Conservation (phyloP, 2,888 invertebrate genomes). For the Syrista parreyssii region DNA sequence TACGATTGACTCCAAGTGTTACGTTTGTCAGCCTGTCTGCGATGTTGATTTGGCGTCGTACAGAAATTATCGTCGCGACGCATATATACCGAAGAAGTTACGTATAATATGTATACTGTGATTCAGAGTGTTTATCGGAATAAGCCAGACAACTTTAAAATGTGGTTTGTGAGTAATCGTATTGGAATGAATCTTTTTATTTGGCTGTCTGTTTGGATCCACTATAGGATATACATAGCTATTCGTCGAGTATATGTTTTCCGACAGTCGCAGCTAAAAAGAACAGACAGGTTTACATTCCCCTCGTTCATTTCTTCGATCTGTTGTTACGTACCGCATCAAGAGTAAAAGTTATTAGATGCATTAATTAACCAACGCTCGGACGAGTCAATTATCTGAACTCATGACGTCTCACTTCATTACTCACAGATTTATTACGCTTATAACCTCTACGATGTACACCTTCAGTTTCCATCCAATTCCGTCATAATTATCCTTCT, state of each 20-base stretch:
- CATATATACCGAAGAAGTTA: slow-evolving; percentile 5
- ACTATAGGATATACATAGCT: background rate
- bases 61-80: slow-evolving; percentile 15
- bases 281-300: background rate
- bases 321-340: background rate
- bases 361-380: background rate
- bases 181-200: background rate
- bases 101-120: background rate
- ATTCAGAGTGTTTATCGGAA: background rate
- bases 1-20: background rate
- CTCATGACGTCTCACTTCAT: background rate
- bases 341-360: background rate
- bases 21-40: slow-evolving; percentile 7
- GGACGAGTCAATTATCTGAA: background rate
- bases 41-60: slow-evolving; percentile 3
- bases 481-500: background rate
- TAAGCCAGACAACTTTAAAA: background rate
- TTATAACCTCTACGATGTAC: background rate
- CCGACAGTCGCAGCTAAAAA: background rate
- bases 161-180: background rate
- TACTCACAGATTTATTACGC: background rate
- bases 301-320: background rate
- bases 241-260: background rate
- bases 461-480: background rate
- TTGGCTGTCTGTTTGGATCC: background rate